Conservation (phyloP, 2,113 vertebrate species). For the Lophura nycthemera region DNA sequence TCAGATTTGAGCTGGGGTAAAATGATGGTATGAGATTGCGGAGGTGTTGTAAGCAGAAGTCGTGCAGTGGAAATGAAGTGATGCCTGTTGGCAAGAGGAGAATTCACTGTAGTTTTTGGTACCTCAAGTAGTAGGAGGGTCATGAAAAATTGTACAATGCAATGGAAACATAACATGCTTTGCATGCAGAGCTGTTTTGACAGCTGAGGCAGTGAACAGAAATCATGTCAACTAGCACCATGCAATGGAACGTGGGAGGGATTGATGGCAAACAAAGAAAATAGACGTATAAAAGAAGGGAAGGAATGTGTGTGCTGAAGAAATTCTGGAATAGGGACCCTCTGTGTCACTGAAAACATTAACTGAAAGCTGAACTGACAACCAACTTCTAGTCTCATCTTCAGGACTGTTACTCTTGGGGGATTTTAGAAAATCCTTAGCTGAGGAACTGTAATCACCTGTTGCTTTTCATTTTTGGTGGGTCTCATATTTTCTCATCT, state of each 20-base stretch:
- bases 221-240: not conserved
- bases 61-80: not conserved
- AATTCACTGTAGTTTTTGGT: not conserved
- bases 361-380: not conserved
- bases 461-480: not conserved
- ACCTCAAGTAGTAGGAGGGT: not conserved
- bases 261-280: not conserved
- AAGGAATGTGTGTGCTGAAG: not conserved
- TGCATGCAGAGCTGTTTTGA: not conserved
- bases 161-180: not conserved
- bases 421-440: not conserved
- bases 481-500: not conserved
- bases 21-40: not conserved
- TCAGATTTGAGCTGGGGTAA: not conserved
- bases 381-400: not conserved
- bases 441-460: not conserved
- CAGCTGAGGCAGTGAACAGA: not conserved
- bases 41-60: not conserved
- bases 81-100: not conserved
- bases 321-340: not conserved
- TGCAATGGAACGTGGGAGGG: not conserved
- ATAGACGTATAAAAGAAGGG: not conserved
- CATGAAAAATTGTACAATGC: not conserved
- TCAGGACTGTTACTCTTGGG: not conserved
- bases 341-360: not conserved